phyloP scores from a whole-genome alignment of 2,888 invertebrate species.

The Dasysyrphus albostriatus region DNA sequence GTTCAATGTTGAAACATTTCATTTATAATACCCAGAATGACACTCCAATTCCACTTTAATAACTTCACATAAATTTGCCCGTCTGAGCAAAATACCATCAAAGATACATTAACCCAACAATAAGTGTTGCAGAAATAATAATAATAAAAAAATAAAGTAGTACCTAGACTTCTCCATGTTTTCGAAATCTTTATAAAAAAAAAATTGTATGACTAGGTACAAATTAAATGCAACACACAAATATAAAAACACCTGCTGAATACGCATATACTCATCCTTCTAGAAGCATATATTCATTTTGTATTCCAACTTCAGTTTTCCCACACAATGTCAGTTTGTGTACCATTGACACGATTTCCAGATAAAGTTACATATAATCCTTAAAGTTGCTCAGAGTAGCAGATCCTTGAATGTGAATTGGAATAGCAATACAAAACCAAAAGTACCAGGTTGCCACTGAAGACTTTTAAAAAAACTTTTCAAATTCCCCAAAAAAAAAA shows the following conservation, averaged over 20 bases:
- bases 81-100: slow-evolving; percentile 48
- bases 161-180: background rate
- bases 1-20: slow-evolving; percentile 23
- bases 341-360: slow-evolving; percentile 57
- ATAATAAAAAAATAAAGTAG: background rate
- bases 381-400: slow-evolving; percentile 4
- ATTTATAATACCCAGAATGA: slow-evolving; percentile 58
- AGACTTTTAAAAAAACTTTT: background rate
- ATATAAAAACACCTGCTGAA: slow-evolving; percentile 49
- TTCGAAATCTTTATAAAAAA: background rate
- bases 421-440: slow-evolving; percentile 4
- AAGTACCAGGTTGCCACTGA: background rate
- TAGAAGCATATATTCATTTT: background rate
- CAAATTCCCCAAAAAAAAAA: background rate
- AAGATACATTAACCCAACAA: slow-evolving; percentile 47
- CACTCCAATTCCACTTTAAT: slow-evolving; percentile 68
- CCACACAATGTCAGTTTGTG: slow-evolving; percentile 35
- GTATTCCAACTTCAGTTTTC: background rate
- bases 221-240: slow-evolving; percentile 26
- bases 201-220: background rate
- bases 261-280: background rate
- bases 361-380: slow-evolving; percentile 38
- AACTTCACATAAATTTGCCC: slow-evolving; percentile 64
- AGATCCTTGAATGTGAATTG: slow-evolving; percentile 7
- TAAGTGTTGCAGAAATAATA: background rate